These are phyloP conservation scores for Solea senegalensis DNA, from an alignment of 2,113 vertebrate genomes.

Conservation along the genomic window DNA sequence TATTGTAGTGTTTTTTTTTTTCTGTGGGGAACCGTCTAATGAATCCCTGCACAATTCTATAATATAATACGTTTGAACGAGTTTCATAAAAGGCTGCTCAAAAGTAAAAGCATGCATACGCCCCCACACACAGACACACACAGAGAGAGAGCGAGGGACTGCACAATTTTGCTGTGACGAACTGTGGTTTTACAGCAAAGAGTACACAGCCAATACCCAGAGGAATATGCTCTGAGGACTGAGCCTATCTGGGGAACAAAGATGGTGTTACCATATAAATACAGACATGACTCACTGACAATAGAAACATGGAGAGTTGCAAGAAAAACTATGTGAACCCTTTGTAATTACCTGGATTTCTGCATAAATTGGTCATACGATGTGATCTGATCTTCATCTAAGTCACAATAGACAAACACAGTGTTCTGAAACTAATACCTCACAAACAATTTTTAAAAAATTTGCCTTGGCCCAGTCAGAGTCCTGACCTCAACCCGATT, in stretches of 20 bases:
- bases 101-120: constrained; percentile 33
- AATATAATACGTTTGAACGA: constrained; percentile 29
- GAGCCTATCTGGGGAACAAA: constrained; percentile 15
- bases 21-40: constrained; percentile 53
- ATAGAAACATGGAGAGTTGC: background rate
- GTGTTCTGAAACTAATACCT: too few relatives aligned
- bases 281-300: constrained; percentile 11
- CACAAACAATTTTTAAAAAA: too few relatives aligned
- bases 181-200: constrained; percentile 30
- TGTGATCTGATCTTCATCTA: too few relatives aligned
- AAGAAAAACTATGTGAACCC: too few relatives aligned
- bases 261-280: constrained; percentile 26
- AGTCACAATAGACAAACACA: too few relatives aligned
- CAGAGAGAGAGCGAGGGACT: background rate
- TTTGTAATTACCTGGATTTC: too few relatives aligned
- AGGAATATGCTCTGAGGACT: constrained; percentile 20
- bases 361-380: too few relatives aligned
- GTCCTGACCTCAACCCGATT: too few relatives aligned
- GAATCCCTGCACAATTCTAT: constrained; percentile 47
- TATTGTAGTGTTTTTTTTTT: background rate
- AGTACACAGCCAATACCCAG: constrained; percentile 11
- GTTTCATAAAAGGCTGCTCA: constrained; percentile 33
- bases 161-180: constrained; percentile 29
- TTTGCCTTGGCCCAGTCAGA: too few relatives aligned
- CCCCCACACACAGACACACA: constrained; percentile 2